Percentiles rank a stretch among this genome's conserved stretches.
Conservation (phyloP, 2,797 vertebrate species). For the Acanthurus leucopareius region DNA sequence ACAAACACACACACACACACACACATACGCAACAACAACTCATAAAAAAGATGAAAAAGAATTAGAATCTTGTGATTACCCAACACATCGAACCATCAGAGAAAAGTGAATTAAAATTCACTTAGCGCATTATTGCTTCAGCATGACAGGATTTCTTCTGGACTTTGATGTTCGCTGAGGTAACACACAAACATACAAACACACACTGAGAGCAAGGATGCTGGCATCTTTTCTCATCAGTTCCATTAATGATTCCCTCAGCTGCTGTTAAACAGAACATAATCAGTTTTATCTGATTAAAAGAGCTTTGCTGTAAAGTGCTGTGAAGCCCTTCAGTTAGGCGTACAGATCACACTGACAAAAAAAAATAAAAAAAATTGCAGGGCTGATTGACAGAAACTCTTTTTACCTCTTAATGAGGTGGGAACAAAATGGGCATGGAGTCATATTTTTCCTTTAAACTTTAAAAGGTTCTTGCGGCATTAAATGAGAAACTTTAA, state of each 20-base stretch:
- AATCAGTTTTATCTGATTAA: constrained; percentile 62
- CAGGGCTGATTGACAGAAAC: constrained; percentile 17
- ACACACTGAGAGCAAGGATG: background rate
- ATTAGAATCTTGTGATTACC: constrained; percentile 23
- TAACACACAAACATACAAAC: constrained; percentile 14
- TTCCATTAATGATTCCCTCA: constrained; percentile 47
- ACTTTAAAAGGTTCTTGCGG: background rate
- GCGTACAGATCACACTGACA: constrained; percentile 20
- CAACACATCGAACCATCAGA: constrained; percentile 25
- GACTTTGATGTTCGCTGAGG: background rate
- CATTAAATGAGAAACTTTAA: background rate
- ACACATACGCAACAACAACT: constrained; percentile 19
- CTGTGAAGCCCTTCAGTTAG: constrained; percentile 16
- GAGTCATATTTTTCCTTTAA: background rate
- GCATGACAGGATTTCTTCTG: constrained; percentile 26
- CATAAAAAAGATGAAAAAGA: constrained; percentile 14
- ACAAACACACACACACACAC: constrained; percentile 20
- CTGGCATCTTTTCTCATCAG: constrained; percentile 38
- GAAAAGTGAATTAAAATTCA: constrained; percentile 47
- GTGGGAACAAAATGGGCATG: background rate
- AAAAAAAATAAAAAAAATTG: constrained; percentile 42
- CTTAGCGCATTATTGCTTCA: constrained; percentile 44
- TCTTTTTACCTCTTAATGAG: background rate
- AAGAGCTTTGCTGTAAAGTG: constrained; percentile 46
- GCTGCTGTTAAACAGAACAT: constrained; percentile 42